Conservation (phyloP, 2,113 vertebrate genomes). For the Podilymbus podiceps region DNA sequence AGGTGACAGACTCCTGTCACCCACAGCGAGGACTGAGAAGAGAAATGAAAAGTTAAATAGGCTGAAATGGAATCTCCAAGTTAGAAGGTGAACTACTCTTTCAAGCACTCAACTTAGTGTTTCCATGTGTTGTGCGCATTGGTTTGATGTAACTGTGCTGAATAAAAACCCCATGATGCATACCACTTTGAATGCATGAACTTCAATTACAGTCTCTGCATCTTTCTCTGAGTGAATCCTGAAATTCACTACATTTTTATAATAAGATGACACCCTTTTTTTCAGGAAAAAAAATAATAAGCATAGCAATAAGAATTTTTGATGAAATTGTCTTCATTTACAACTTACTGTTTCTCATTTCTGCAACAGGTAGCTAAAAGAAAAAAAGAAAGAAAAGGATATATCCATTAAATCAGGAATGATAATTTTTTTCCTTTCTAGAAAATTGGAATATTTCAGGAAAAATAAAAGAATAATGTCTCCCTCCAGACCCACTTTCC, state of each 20-base stretch:
- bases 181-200: background rate
- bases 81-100: background rate
- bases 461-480: background rate
- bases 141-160: background rate
- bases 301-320: background rate
- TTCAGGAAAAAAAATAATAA: background rate
- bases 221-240: background rate
- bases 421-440: background rate
- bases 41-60: conserved; percentile 3
- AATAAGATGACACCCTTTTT: background rate
- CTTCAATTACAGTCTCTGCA: background rate
- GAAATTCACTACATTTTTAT: background rate
- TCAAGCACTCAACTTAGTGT: background rate
- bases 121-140: background rate
- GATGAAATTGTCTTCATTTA: background rate
- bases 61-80: background rate
- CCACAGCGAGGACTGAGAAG: background rate
- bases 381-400: background rate
- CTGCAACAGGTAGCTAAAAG: background rate
- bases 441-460: background rate
- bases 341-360: background rate
- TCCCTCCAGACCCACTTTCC: background rate
- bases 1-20: background rate
- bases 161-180: background rate
- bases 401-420: background rate